Percentiles rank a stretch among this genome's conserved stretches.
Conservation (phyloP, 2,113 vertebrate species). For the Prietella phreatophila region DNA sequence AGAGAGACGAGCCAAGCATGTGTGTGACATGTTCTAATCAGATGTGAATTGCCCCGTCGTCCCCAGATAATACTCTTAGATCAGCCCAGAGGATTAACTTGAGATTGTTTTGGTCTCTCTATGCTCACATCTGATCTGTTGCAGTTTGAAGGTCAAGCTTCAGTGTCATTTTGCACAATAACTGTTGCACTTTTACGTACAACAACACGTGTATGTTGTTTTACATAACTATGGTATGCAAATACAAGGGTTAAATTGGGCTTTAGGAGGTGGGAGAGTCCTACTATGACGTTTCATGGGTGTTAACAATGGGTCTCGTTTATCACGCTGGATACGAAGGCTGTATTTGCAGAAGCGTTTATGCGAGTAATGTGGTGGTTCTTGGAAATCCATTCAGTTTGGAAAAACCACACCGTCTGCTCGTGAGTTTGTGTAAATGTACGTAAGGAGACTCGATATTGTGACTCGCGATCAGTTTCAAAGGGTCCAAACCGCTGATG, state of each 20-base stretch:
- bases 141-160: constrained; percentile 28
- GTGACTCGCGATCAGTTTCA: neutral
- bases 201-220: neutral
- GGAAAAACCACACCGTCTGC: neutral
- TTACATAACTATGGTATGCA: neutral
- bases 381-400: neutral
- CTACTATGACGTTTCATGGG: neutral
- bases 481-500: neutral
- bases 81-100: constrained; percentile 30
- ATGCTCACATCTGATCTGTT: constrained; percentile 22
- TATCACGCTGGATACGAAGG: neutral
- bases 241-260: neutral
- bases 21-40: constrained; percentile 49
- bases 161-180: neutral
- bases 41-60: constrained; percentile 42
- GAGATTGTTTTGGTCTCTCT: constrained; percentile 26
- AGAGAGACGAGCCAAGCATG: constrained; percentile 4
- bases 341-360: neutral
- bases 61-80: constrained; percentile 49
- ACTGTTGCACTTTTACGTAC: neutral
- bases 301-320: neutral
- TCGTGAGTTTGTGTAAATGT: neutral
- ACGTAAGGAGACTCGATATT: neutral
- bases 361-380: neutral
- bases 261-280: neutral